Percentiles rank a stretch among this genome's conserved stretches.
These are phyloP conservation scores for Promerops cafer DNA, from an alignment of 2,113 vertebrate genomes.

Conservation along the genomic window DNA sequence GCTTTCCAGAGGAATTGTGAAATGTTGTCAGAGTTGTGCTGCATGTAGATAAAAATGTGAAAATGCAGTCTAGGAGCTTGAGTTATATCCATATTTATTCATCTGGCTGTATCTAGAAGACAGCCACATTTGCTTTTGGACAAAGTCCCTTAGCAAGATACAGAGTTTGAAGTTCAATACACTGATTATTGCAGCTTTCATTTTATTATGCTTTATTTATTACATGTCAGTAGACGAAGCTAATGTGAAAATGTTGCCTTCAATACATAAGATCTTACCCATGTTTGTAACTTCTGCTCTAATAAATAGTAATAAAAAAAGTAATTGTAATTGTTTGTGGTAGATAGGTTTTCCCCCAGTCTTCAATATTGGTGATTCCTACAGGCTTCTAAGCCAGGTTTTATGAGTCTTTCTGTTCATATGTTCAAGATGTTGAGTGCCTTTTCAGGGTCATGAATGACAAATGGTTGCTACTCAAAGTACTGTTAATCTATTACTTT, in stretches of 20 bases:
- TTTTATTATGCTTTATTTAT: constrained; percentile 53
- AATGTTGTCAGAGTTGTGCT: constrained; percentile 7
- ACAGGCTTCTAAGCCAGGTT: neutral
- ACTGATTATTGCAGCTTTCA: neutral
- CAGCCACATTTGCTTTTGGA: neutral
- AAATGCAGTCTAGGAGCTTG: neutral
- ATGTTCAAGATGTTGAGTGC: constrained; percentile 31
- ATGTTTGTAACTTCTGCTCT: constrained; percentile 42
- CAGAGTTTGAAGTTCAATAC: neutral
- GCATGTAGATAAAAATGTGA: constrained; percentile 17
- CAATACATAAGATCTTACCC: neutral
- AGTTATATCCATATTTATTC: neutral
- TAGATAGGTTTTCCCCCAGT: neutral
- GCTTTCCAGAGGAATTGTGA: constrained; percentile 10
- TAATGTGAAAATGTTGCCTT: constrained; percentile 31
- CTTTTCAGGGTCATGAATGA: constrained; percentile 50
- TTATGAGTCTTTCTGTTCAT: neutral
- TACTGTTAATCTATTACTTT: constrained; percentile 36
- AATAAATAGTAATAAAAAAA: constrained; percentile 22
- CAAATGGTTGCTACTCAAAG: constrained; percentile 20
- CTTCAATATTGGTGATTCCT: neutral
- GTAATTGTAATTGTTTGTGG: neutral
- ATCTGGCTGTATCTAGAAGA: neutral
- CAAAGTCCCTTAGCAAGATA: neutral
- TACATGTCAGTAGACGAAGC: neutral